Percentiles rank a stretch among this genome's conserved stretches.
Conservation (phyloP, 1,140 invertebrate genomes). For the Rhopalosiphum padi region DNA sequence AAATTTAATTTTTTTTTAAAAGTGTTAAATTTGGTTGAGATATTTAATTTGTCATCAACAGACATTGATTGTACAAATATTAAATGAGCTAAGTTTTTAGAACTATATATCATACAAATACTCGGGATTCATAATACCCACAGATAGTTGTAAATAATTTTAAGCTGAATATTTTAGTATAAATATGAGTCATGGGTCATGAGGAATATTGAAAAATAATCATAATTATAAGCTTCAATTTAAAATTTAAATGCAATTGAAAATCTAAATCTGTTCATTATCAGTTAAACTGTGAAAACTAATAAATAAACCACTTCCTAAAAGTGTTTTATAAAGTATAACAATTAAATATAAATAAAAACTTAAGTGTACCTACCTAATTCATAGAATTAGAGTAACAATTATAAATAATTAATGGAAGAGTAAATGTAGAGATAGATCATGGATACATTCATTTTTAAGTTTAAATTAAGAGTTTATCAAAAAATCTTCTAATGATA, state of each 20-base stretch:
- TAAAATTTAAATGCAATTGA: background rate
- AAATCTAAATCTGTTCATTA: background rate
- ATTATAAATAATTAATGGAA: background rate
- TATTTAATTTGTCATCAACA: too few relatives aligned
- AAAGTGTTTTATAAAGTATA: background rate
- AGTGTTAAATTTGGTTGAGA: too few relatives aligned
- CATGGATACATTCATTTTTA: background rate
- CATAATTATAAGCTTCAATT: background rate
- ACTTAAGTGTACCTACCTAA: background rate
- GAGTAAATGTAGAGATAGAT: background rate
- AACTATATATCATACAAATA: too few relatives aligned
- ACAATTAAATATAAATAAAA: background rate
- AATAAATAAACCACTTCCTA: conserved; percentile 10
- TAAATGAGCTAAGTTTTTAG: too few relatives aligned
- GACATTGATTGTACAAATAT: too few relatives aligned
- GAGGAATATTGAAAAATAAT: background rate
- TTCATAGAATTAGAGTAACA: background rate
- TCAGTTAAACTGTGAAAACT: background rate
- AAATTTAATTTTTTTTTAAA: too few relatives aligned
- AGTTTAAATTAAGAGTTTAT: background rate
- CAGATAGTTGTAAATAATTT: too few relatives aligned
- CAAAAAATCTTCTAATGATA: background rate
- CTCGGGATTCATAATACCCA: too few relatives aligned
- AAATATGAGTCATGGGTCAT: too few relatives aligned
- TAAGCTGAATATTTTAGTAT: too few relatives aligned